phyloP scores from a whole-genome alignment of 2,113 vertebrate genomes.

The Galemys pyrenaicus region DNA sequence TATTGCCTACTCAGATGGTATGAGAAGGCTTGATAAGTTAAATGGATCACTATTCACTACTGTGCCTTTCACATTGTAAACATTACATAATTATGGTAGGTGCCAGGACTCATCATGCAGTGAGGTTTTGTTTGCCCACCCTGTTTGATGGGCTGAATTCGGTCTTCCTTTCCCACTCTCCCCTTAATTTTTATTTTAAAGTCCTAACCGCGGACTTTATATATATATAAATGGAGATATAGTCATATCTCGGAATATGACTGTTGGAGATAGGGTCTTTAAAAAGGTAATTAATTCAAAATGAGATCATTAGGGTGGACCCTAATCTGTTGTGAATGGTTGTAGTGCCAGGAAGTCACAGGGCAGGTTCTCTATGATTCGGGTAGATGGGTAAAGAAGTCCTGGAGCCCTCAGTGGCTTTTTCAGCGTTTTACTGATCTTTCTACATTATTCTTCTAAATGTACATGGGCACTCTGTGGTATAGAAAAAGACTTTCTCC shows the following conservation, averaged over 20 bases:
- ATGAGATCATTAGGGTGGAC: neutral
- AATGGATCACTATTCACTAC: neutral
- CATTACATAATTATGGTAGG: neutral
- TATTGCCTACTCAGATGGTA: neutral
- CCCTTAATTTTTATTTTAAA: neutral
- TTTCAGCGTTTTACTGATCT: no score
- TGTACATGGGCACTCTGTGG: neutral
- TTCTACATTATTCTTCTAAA: no score
- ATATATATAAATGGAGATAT: no score
- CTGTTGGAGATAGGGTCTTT: neutral
- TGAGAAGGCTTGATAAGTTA: neutral
- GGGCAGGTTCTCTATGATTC: no score
- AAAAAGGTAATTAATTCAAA: neutral
- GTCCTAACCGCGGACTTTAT: neutral
- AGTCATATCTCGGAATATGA: neutral
- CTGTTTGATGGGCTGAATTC: neutral
- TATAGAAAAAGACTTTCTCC: neutral
- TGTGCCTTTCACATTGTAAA: neutral
- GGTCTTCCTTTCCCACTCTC: neutral
- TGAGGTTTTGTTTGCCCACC: neutral
- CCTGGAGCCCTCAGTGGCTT: no score
- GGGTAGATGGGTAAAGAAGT: no score
- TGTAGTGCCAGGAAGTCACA: no score
- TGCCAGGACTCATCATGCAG: neutral
- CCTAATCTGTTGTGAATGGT: neutral